Conservation (phyloP, 1,140 invertebrate species). For the Drusus annulatus region DNA sequence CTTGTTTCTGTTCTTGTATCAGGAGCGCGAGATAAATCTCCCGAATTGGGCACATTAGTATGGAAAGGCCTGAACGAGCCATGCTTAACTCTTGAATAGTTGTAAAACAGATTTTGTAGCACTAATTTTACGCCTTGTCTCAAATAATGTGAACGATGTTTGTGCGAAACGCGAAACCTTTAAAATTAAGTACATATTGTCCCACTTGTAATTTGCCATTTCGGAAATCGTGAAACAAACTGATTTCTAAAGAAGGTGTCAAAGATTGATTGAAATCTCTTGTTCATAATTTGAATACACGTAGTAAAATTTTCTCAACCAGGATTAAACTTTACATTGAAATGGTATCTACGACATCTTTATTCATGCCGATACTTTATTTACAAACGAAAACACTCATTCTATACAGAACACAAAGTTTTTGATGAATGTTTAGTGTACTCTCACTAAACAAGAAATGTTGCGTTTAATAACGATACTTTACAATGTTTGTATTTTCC, state of each 20-base stretch:
- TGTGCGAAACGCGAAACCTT: background rate
- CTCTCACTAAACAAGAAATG: background rate
- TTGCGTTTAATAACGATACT: constrained; percentile 1
- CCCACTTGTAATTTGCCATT: background rate
- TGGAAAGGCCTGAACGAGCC: background rate
- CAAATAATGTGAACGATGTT: background rate
- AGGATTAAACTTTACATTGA: too few relatives aligned
- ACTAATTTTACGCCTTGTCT: background rate
- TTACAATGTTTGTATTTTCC: background rate
- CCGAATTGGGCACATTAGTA: constrained; percentile 4
- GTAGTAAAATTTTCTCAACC: too few relatives aligned
- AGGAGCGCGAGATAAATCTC: constrained; percentile 17
- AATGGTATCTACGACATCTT: too few relatives aligned
- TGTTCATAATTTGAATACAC: too few relatives aligned
- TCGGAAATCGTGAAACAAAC: background rate
- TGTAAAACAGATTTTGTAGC: constrained; percentile 10
- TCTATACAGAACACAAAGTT: too few relatives aligned
- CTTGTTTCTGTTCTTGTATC: background rate
- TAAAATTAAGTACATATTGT: background rate
- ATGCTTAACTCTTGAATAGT: background rate
- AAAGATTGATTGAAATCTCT: too few relatives aligned
- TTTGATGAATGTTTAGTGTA: too few relatives aligned
- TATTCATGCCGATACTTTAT: too few relatives aligned
- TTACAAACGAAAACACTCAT: too few relatives aligned
- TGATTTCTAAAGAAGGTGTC: too few relatives aligned